Evolutionary conservation across 2,797 vertebrate species (phyloP).

Genomic region (Aeoliscus strigatus): DNA sequence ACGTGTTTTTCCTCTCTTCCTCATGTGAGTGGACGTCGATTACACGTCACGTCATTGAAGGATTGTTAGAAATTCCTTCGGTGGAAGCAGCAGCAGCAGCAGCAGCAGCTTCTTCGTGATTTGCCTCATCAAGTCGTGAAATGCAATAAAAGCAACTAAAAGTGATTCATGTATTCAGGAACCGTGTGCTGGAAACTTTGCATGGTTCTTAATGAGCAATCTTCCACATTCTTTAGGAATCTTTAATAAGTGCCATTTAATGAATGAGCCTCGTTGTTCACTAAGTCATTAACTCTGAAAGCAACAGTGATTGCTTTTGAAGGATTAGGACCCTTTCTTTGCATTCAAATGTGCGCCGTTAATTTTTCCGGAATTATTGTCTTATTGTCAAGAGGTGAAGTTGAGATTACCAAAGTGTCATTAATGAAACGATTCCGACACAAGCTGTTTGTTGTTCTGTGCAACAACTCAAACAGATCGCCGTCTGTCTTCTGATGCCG

Average conservation of each 20-base stretch:
- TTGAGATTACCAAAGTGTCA: slow-evolving; percentile 35
- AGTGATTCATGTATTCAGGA: slow-evolving; percentile 52
- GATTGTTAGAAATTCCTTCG: slow-evolving; percentile 51
- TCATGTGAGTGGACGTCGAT: slow-evolving; percentile 27
- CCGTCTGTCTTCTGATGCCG: slow-evolving; percentile 31
- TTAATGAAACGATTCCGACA: slow-evolving; percentile 41
- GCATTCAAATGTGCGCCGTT: slow-evolving; percentile 47
- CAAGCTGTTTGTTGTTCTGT: neutral
- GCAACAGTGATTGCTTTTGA: slow-evolving; percentile 65
- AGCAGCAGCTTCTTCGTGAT: slow-evolving; percentile 30
- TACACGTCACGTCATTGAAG: slow-evolving; percentile 27
- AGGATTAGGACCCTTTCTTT: slow-evolving; percentile 58
- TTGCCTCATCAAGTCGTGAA: slow-evolving; percentile 40
- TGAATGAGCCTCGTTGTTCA: slow-evolving; percentile 65
- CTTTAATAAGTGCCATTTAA: slow-evolving; percentile 67
- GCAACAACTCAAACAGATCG: slow-evolving; percentile 13
- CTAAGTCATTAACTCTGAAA: slow-evolving; percentile 69
- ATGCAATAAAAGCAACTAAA: slow-evolving; percentile 40
- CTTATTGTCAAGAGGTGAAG: slow-evolving; percentile 42
- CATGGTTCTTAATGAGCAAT: slow-evolving; percentile 58
- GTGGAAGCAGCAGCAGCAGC: too few species aligned
- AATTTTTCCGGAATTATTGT: slow-evolving; percentile 43
- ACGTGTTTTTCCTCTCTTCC: neutral
- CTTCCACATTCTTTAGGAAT: slow-evolving; percentile 56
- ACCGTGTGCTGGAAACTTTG: slow-evolving; percentile 37